Evolutionary conservation across 2,888 invertebrate genomes (phyloP), one percentile per base, ranked within the genome.

Genomic region (Drosophila recens): DNA sequence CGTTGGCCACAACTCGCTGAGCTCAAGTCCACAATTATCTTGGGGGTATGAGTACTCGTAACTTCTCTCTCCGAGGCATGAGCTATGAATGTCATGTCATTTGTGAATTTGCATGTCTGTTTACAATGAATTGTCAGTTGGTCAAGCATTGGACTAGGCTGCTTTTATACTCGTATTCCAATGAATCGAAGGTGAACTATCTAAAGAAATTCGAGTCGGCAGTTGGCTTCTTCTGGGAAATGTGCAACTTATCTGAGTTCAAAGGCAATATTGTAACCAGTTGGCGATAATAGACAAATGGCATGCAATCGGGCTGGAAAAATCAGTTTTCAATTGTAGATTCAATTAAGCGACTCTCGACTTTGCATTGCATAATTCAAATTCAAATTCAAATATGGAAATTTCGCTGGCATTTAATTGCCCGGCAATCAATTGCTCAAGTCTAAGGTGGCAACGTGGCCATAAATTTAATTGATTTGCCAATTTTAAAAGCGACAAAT

Each of bases 391-490:
- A 56, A 57, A 57, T 85, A 89, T 89, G 90, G 64, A 85, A 82
- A 85, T 89, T 62, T 62, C 49, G 53, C 65, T 51, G 69, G 66
- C 70, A 64, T 54, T 80, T 88, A 82, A 82, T 86, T 82, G 89
- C 57, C 57, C 52, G 65, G 84, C 81, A 72, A 81, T 67, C 72
- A 61, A 70, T 59, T 52, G 63, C 20, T 34, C 23, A 15, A 46
- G 23, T 49, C 56, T 63, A 69, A 84, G 84, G 84, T 84, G 84
- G 90, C 86, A 89, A 85, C 78, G 79, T 67, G 59, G 75, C 71
- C 67, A 87, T 85, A 85, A 89, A 72, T 82, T 68, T 86, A 90
- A 90, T 88, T 86, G 89, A 90, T 90, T 80, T 75, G 56, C 89
- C 87, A 86, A 85, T 90, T 79, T 67, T 56, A 71, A 58, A 58